Base-by-base conservation (phyloP, 2,888 invertebrate species). In the Cinara cedri region DNA sequence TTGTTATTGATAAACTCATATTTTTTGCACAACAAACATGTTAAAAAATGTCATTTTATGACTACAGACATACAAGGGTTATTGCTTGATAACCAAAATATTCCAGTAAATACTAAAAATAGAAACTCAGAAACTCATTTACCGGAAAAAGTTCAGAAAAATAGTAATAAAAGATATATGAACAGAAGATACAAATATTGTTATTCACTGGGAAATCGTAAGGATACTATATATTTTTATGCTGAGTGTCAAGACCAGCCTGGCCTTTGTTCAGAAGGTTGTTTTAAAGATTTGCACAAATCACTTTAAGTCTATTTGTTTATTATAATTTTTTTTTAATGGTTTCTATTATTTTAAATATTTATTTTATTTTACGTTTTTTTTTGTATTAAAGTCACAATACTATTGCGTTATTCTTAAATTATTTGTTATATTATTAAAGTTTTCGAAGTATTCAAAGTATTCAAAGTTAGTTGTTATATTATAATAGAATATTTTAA, bases 231-330 rank as follows among this genome's bases (percentile, higher is more conserved):
- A n/a, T 54, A 54, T 60, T 60, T 60, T 60, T 24, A 14, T 24
- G 24, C 21, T 60, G 24, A 60, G 57, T 60, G 24, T 60, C 24
- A 60, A 60, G 57, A 60, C 26, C 24, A 26, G 57, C 57, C 57
- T 60, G 57, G 57, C 21, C 26, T 60, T 13, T 60, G 57, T 60
- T 60, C 26, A 60, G 24, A 60, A 21, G 21, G 24, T 24, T 60
- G 57, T 60, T 60, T 60, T 60, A 24, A 60, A 60, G 57, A 60
- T 24, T 60, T 60, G 24, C 57, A 60, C 57, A 60, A 60, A 24
- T 60, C 24, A 24, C 13, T 24, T 24, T 60, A 60, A 60, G 57
- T 60, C 16, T 60, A 60, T 24, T 60, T 26, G 26, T 60, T 60
- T 60, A 16, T 24, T 24, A 21, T 60, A 54, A 54, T 54, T 54